These are phyloP conservation scores for Hypocryptadius cinnamomeus DNA, from an alignment of 2,113 vertebrate genomes.

Conservation along the genomic window DNA sequence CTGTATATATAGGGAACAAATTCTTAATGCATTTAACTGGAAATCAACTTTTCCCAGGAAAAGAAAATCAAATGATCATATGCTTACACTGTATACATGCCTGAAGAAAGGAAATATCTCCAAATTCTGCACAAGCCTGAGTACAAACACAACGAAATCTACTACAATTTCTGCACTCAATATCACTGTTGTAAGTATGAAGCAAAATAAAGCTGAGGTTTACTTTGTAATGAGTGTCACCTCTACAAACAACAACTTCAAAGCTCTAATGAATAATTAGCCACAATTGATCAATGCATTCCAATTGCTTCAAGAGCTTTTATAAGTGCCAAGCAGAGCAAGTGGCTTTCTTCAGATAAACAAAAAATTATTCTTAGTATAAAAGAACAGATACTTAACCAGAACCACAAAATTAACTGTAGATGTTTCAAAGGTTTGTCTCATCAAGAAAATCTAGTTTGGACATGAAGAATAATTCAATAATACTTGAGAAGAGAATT, in stretches of 20 bases:
- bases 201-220: neutral
- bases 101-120: neutral
- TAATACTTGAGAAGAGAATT: neutral
- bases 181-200: neutral
- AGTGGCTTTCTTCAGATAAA: neutral
- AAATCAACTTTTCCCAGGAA: neutral
- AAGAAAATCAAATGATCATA: neutral
- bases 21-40: neutral
- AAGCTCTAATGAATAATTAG: conserved; percentile 12
- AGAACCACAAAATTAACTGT: neutral
- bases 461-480: neutral
- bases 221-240: neutral
- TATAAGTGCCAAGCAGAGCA: neutral
- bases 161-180: neutral
- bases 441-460: neutral
- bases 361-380: neutral
- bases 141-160: neutral
- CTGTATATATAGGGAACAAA: neutral
- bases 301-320: neutral
- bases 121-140: neutral
- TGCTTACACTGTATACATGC: neutral
- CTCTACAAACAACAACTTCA: neutral
- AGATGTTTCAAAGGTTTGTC: neutral
- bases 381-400: neutral
- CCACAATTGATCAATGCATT: neutral